Evolutionary conservation across 2,888 invertebrate species (phyloP), one percentile per base, ranked within the genome.

Genomic region (Ethmia dodecea): DNA sequence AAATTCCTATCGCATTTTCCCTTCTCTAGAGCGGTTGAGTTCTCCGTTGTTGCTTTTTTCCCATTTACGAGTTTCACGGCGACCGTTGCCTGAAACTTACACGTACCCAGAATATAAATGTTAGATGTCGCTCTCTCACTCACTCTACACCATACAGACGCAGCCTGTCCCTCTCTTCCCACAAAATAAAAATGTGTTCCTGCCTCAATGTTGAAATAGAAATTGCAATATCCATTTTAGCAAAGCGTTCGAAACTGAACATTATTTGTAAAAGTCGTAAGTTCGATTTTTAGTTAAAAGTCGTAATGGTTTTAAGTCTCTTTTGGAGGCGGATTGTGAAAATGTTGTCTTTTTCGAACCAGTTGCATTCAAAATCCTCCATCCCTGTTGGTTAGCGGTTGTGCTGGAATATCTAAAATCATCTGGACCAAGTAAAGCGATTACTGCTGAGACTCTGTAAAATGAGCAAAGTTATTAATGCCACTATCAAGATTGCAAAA

Each of bases 81-180:
- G 83, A 84, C 84, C 83, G 83, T 81, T 81, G 81, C 83, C 84
- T 86, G 84, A 86, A 86, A 86, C 84, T 84, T 86, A 86, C 83
- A 84, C 84, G 84, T 80, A 84, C 73, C 79, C 78, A 73, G 84
- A 84, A 86, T 84, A 86, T 80, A 86, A 84, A 86, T 84, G 83
- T 74, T 70, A 64, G 52, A 60, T 72, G 60, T 54, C 42, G 32
- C 61, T 49, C 43, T 79, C 81, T 50, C 62, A 60, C 54, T 81
- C 56, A 35, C 46, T 40, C 69, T 24, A 45, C 38, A 37, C 37
- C 39, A 45, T 51, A 47, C 50, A 52, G 45, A 50, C 53, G 49
- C 52, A 44, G 42, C 54, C 60, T 49, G 49, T 70, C 79, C 66
- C 73, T 40, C 62, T 83, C 71, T 69, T 49, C 66, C 69, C 69